Base-by-base conservation (phyloP, 2,113 vertebrate genomes). In the Paratilapia polleni region DNA sequence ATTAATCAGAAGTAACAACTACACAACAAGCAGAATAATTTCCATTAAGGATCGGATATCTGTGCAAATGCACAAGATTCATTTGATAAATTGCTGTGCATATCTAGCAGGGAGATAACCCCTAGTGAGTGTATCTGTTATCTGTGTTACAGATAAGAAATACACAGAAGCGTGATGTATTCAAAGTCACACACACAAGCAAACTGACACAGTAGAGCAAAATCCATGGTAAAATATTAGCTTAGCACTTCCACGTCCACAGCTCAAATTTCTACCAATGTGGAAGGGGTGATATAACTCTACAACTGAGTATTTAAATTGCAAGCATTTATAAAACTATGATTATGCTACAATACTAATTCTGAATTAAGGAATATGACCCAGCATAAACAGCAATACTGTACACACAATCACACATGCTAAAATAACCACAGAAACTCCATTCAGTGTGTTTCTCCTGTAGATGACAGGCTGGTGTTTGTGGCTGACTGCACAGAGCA, bases 401-500 rank as follows among this genome's bases (percentile, higher is more conserved):
- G 15, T 28, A 78, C 10, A 77, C 28, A 31, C 28, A 31, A 31
- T 31, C 28, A 41, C 76, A 81, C 58, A 76, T 8, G 28, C 52
- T 70, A 54, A 66, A 54, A 34, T 54, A 63, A 43, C 6, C 36
- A 17, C 47, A 58, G 9, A 74, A 64, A 78, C n/a, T 75, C 38
- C 8, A n/a, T 31, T 59, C 20, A 38, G 26, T 14, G 17, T 6
- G 1, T 63, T 87, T 86, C 60, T 77, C 56, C 79, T 41, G 70
- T 63, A 68, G 73, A 88, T 80, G 85, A 87, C 90, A 85, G 83
- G 66, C 57, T 43, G 58, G 66, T 31, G 28, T 87, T 80, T 54
- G 52, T 76, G 83, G 81, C 47, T 90, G 89, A 68, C 85, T 86
- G 81, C 83, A 85, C 91, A 87, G 75, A 88, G 77, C 58, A 62